Percentiles rank a stretch among this genome's conserved stretches.
These are phyloP conservation scores for Chrysolophus pictus DNA, from an alignment of 2,797 vertebrate genomes.

Conservation along the genomic window DNA sequence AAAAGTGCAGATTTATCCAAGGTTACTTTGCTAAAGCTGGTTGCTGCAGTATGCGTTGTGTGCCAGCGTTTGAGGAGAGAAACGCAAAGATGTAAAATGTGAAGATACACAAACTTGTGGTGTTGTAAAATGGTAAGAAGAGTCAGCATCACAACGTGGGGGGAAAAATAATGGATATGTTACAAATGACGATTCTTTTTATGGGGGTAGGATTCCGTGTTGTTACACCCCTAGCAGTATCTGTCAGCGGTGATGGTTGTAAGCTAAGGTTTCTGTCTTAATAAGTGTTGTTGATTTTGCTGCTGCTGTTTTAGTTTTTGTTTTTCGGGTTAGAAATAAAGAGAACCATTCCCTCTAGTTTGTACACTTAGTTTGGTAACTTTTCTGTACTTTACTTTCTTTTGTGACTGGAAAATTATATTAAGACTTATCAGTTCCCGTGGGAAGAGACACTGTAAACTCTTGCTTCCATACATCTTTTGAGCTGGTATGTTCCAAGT, in stretches of 20 bases:
- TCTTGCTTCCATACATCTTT: not conserved
- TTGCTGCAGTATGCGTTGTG: constrained; percentile 16
- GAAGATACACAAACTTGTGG: not conserved
- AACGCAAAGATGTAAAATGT: not conserved
- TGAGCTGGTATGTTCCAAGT: not conserved
- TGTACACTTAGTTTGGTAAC: not conserved
- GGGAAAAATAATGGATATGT: not conserved
- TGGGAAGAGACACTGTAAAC: not conserved
- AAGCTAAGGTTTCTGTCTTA: not conserved
- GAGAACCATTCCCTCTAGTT: not conserved
- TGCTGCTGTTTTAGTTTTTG: not conserved
- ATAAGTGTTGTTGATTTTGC: not conserved
- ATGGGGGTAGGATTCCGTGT: constrained; percentile 1
- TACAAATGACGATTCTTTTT: constrained; percentile 40
- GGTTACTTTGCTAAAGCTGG: constrained; percentile 22
- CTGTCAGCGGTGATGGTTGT: not conserved
- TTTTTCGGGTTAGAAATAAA: not conserved
- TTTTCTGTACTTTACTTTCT: not conserved
- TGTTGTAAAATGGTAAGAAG: not conserved
- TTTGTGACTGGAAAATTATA: not conserved
- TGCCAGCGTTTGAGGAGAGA: not conserved
- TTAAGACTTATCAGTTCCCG: not conserved
- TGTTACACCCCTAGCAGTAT: not conserved
- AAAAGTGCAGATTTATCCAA: constrained; percentile 10
- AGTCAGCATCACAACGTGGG: not conserved